Conservation (phyloP, 92 coral and sea anemone genomes). For the Zoanthus solanderi region DNA sequence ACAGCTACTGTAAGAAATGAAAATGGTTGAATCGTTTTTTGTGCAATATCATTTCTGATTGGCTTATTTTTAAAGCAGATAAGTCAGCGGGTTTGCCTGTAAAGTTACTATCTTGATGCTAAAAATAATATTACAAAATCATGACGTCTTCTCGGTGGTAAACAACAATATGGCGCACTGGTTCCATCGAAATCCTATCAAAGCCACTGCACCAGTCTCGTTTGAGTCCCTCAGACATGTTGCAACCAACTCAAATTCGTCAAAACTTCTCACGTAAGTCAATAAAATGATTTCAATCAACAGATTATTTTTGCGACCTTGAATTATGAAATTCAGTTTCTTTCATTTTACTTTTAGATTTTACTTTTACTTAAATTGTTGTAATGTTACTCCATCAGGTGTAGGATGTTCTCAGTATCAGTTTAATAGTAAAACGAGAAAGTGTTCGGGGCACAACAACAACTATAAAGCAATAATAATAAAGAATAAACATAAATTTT, state of each 20-base stretch:
- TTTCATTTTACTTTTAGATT: neutral
- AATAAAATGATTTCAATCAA: neutral
- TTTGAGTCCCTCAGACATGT: conserved; percentile 88
- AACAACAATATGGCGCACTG: conserved; percentile 88
- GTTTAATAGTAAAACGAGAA: neutral
- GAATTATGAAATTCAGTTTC: neutral
- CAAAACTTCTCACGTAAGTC: conserved; percentile 89
- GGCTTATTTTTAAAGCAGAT: neutral
- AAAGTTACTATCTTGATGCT: conserved; percentile 12
- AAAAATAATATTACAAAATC: conserved; percentile 62
- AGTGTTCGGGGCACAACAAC: neutral
- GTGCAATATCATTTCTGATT: neutral
- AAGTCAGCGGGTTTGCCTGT: conserved; percentile 48
- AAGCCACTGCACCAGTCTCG: conserved; percentile 97
- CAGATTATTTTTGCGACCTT: neutral
- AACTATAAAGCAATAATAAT: neutral
- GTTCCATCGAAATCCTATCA: conserved; percentile 99
- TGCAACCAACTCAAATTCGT: conserved; percentile 79
- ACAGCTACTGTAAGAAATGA: neutral
- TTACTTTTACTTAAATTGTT: neutral
- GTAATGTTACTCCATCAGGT: neutral
- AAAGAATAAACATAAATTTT: too few relatives aligned
- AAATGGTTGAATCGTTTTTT: neutral
- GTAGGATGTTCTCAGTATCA: neutral
- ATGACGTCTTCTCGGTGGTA: neutral